phyloP scores from a whole-genome alignment of 1,140 invertebrate genomes.

The Eupristina koningsbergeri region DNA sequence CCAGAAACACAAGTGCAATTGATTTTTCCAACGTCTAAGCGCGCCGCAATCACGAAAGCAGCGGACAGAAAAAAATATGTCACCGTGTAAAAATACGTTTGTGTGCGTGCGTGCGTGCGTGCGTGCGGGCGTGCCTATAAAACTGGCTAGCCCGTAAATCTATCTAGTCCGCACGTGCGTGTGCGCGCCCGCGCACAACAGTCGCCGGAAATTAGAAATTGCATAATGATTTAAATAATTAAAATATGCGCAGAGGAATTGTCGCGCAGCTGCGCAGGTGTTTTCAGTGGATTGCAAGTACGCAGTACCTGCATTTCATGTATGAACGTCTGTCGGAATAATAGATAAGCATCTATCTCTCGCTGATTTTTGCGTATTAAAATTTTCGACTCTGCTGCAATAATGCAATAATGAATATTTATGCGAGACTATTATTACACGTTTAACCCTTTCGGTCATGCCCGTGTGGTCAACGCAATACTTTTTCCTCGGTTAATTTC shows the following conservation, averaged over 20 bases:
- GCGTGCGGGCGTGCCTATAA: background rate
- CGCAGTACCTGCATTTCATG: too few species aligned
- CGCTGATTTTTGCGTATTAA: background rate
- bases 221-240: background rate
- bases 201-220: background rate
- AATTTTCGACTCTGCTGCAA: background rate
- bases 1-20: too few species aligned
- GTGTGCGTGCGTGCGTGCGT: too few species aligned
- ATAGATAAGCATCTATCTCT: background rate
- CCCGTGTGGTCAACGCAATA: background rate
- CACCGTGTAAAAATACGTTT: background rate
- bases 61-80: background rate
- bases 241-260: background rate
- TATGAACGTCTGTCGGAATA: too few species aligned
- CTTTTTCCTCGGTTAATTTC: background rate
- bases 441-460: background rate
- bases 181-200: background rate
- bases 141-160: background rate
- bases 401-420: background rate
- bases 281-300: too few species aligned
- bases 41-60: too few species aligned
- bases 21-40: too few species aligned
- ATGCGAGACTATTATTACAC: background rate
- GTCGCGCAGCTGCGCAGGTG: background rate
- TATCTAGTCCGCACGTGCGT: background rate